phyloP scores from a whole-genome alignment of 1,140 invertebrate genomes.

The Littorina saxatilis region DNA sequence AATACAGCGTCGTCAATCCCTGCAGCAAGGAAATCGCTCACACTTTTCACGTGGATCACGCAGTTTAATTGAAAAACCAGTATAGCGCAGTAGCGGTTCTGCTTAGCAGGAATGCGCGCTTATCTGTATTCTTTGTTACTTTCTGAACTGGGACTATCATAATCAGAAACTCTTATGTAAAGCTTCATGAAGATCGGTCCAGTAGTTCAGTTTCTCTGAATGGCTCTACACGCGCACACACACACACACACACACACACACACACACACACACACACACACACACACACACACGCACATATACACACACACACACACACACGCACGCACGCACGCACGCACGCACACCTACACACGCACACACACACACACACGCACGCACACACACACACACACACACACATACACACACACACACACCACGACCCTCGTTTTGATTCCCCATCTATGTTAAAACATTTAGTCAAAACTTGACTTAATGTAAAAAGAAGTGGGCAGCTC shows the following conservation, averaged over 20 bases:
- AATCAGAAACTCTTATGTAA: neutral
- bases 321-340: constrained; percentile 4
- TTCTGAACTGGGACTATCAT: neutral
- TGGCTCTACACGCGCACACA: too few relatives aligned
- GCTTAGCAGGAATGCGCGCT: too few relatives aligned
- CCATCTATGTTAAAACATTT: too few relatives aligned
- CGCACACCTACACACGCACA: neutral
- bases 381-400: neutral
- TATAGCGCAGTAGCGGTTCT: too few relatives aligned
- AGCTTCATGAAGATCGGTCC: neutral
- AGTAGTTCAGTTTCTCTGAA: neutral
- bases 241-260: too few relatives aligned
- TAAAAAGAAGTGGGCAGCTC: too few relatives aligned
- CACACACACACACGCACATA: neutral
- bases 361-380: constrained; percentile 3
- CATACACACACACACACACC: neutral
- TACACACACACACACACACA: constrained; percentile 11
- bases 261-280: neutral
- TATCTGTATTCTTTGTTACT: neutral
- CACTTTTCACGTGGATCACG: too few relatives aligned
- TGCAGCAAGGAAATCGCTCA: too few relatives aligned
- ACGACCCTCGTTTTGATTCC: too few relatives aligned
- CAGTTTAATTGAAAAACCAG: too few relatives aligned
- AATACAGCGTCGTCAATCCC: too few relatives aligned
- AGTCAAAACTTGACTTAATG: too few relatives aligned